These are phyloP conservation scores for Aurelia aurita complex sp. Pacific DNA, from an alignment of 30 jellyfish, hydroid and myxozoan species.

Conservation along the genomic window DNA sequence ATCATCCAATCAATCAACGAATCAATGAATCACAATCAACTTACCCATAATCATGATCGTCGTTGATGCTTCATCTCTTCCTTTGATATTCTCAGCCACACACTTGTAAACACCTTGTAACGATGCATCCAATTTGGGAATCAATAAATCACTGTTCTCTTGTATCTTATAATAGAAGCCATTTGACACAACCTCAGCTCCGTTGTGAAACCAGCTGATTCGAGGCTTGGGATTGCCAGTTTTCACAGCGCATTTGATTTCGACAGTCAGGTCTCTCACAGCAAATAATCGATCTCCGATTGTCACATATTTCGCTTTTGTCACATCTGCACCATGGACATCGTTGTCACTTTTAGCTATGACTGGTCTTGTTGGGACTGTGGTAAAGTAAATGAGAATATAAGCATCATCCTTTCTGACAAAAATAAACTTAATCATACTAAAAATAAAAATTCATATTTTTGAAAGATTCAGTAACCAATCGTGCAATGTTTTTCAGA, in stretches of 20 bases:
- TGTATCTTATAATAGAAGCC: slow-evolving; percentile 36
- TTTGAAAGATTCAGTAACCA: not conserved
- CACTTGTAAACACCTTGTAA: slow-evolving; percentile 72
- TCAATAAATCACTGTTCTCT: slow-evolving; percentile 63
- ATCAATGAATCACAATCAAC: not conserved
- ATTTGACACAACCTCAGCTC: slow-evolving; percentile 45
- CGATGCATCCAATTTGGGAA: slow-evolving; percentile 62
- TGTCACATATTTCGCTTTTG: slow-evolving; percentile 31
- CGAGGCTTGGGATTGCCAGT: slow-evolving; percentile 78
- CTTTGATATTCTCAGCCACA: slow-evolving; percentile 58
- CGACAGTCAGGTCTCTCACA: slow-evolving; percentile 61
- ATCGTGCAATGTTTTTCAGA: too few species aligned
- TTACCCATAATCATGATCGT: slow-evolving; percentile 58
- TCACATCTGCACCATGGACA: slow-evolving; percentile 46
- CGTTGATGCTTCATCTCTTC: slow-evolving; percentile 66
- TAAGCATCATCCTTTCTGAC: too few species aligned
- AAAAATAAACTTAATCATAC: too few species aligned
- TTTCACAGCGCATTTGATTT: slow-evolving; percentile 56
- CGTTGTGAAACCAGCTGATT: slow-evolving; percentile 69
- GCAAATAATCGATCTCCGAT: slow-evolving; percentile 81
- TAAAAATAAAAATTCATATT: not conserved
- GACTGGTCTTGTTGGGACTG: slow-evolving; percentile 68
- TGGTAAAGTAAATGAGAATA: not conserved
- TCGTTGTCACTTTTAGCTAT: slow-evolving; percentile 25
- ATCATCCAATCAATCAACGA: too few species aligned